These are phyloP conservation scores for Myodes glareolus DNA, from an alignment of 2,113 vertebrate species.

Conservation along the genomic window DNA sequence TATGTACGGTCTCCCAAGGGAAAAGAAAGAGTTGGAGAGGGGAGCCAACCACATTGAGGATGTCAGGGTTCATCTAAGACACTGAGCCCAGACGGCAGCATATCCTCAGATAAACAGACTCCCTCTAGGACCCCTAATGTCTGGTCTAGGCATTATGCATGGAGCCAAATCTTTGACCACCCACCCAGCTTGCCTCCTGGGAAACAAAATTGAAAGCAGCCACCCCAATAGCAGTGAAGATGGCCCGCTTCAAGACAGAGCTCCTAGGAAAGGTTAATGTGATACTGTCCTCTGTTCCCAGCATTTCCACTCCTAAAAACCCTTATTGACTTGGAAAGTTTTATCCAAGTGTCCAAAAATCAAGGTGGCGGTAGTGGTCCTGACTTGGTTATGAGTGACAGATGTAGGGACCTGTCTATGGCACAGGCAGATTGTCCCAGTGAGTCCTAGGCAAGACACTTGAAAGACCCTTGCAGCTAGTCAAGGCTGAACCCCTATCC, in stretches of 20 bases:
- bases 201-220: background rate
- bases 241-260: background rate
- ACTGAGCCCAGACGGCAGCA: background rate
- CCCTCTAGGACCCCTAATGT: background rate
- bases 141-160: background rate
- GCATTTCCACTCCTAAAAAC: background rate
- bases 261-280: background rate
- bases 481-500: background rate
- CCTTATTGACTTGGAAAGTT: background rate
- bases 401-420: too few relatives aligned
- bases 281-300: background rate
- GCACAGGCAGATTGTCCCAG: background rate
- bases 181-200: background rate
- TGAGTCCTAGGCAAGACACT: background rate
- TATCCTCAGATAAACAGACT: background rate
- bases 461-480: background rate
- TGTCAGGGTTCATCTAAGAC: background rate
- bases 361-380: background rate
- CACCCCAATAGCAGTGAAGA: background rate
- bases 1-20: background rate
- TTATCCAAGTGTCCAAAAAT: background rate
- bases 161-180: accelerated
- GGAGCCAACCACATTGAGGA: background rate
- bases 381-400: background rate
- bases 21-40: background rate